Evolutionary conservation across 1,140 invertebrate species (phyloP).

Genomic region (Cataglyphis hispanica): DNA sequence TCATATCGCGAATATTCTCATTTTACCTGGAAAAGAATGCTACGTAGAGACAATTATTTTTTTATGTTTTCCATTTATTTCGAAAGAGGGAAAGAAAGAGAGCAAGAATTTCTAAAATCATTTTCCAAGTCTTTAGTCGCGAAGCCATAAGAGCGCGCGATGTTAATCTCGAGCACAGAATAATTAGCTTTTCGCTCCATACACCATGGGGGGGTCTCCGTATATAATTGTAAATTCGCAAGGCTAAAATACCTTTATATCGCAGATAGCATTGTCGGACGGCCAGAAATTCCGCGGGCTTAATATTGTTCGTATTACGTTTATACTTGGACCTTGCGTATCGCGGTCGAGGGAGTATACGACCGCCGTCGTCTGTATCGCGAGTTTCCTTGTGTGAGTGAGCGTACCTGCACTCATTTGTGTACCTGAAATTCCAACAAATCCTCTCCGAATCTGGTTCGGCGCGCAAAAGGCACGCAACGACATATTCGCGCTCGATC

Average conservation of each 20-base stretch:
- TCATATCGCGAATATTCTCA: neutral
- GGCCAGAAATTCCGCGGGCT: slow-evolving; percentile 13
- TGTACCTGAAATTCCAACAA: slow-evolving; percentile 73
- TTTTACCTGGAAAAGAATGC: neutral
- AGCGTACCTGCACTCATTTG: slow-evolving; percentile 65
- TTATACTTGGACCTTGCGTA: slow-evolving; percentile 43
- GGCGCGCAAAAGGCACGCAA: slow-evolving; percentile 75
- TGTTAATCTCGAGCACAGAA: neutral
- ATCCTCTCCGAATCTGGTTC: slow-evolving; percentile 73
- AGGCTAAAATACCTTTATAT: neutral
- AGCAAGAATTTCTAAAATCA: neutral
- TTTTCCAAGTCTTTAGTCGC: neutral
- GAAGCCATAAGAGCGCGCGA: neutral
- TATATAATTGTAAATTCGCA: slow-evolving; percentile 3
- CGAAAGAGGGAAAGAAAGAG: neutral
- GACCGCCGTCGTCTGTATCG: slow-evolving; percentile 28
- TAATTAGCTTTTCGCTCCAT: neutral
- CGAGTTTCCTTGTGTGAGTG: slow-evolving; percentile 50
- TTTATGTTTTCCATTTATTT: too few species aligned
- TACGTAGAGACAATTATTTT: too few species aligned
- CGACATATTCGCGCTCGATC: slow-evolving; percentile 73
- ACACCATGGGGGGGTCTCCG: too few species aligned
- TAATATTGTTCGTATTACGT: slow-evolving; percentile 40
- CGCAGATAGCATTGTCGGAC: neutral
- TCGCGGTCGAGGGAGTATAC: slow-evolving; percentile 13